Evolutionary conservation across 2,113 vertebrate genomes (phyloP), one percentile per base, ranked within the genome.

Genomic region (Saimiri boliviensis): DNA sequence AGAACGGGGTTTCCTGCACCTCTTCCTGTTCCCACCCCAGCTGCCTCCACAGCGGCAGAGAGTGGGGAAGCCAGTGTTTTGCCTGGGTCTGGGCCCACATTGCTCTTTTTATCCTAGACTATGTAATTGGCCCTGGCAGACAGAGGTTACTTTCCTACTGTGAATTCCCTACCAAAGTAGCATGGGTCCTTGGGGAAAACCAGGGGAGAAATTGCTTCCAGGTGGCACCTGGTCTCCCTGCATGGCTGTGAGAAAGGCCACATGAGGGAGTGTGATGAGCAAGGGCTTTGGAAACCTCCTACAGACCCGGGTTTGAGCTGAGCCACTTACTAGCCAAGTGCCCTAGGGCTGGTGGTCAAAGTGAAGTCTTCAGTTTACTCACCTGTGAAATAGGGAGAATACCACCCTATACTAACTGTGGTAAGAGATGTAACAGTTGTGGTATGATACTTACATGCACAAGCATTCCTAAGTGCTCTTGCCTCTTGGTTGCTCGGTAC

Each of bases 141-240:
- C 97, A 94, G 97, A 97, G 95, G n/a, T 49, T 97, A 92, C 98
- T 98, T 98, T 87, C 83, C 92, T 58, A 35, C 81, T 2, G 21
- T 89, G 90, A 47, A 45, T 96, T 96, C 96, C 96, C 92, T 95
- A 79, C 95, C 97, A 94, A 95, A 68, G 86, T 40, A 86, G 37
- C 37, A 0, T 56, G 76, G 5, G 49, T 96, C 98, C 98, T 95
- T 74, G 23, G 54, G 19, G 45, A 83, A 93, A 98, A 98, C 4
- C 66, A 96, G 80, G 83, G 42, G 84, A 79, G 97, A 98, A 97
- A 98, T 93, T 80, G 96, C 93, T 98, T 98, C 93, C 92, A 98
- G n/a, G 91, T 96, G 93, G 73, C 97, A 80, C 86, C 47, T 70
- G 84, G 97, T 96, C 91, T 49, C 63, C 93, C 82, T 71, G 1